Base-by-base conservation (phyloP, 2,113 vertebrate species). In the Martes martes region DNA sequence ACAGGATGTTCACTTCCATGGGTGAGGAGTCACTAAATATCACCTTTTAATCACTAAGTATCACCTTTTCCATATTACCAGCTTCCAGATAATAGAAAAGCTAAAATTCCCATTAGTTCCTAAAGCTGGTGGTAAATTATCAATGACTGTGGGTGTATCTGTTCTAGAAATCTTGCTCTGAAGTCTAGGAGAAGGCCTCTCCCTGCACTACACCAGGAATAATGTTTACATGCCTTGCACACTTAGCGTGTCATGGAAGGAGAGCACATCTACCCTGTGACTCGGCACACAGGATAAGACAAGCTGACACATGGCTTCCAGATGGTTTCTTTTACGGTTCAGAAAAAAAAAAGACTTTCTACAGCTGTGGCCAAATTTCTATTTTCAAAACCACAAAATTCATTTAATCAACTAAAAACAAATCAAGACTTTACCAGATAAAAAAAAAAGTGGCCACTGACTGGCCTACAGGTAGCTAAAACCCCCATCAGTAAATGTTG, bases 321-420 rank as follows among this genome's bases (percentile, higher is more conserved):
- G 97, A 98, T 97, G 97, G 97, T 98, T 99, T 98, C 98, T 98
- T 91, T 97, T 81, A 71, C 45, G 45, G 59, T 89, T 95, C 81
- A 97, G 96, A 13, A 55, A 97, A 96, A 73, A n/a, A 47, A 94
- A n/a, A 94, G 42, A 61, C 50, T 39, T 94, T 78, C 87, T 1
- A 19, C 0, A 91, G 13, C 28, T 33, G 42, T 98, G 78, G 33
- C 42, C 79, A 95, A 86, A 74, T 86, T 57, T 94, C 97, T 31
- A 23, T n/a, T 52, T 84, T 96, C 90, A 94, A 74, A 84, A 71
- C 14, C 67, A 81, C 1, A 4, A 0, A 92, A 88, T 84, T 79
- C 82, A 91, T 26, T 74, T 47, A 0, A 65, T 79, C 13, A 2
- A 74, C 14, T 42, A 13, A 84, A 95, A 95, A 90, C 74, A 95